Evolutionary conservation across 1,140 invertebrate species (phyloP).

Genomic region (Maconellicoccus hirsutus): DNA sequence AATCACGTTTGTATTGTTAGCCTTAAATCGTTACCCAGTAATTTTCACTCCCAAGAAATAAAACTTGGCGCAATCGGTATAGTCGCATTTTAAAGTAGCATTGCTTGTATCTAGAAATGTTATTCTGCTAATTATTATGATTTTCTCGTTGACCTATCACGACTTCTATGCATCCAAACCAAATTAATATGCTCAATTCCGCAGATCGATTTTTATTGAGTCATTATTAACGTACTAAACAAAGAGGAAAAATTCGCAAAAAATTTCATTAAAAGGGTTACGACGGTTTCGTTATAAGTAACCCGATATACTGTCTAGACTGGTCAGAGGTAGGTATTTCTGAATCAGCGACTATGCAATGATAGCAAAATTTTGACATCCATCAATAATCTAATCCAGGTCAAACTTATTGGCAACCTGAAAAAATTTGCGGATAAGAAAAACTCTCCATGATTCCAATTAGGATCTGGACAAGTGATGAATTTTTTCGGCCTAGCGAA

Average conservation of each 20-base stretch:
- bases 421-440: background rate
- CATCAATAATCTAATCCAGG: background rate
- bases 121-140: background rate
- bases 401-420: background rate
- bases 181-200: background rate
- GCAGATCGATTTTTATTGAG: background rate
- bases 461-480: background rate
- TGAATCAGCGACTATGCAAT: background rate
- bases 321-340: too few species aligned
- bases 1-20: background rate
- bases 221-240: too few species aligned
- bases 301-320: background rate
- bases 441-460: background rate
- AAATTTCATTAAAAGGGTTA: background rate
- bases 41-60: background rate
- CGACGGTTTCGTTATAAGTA: background rate
- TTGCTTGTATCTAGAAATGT: background rate
- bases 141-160: background rate
- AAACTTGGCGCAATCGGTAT: background rate
- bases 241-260: too few species aligned
- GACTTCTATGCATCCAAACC: background rate
- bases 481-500: background rate
- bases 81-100: background rate
- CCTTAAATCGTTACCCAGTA: background rate
- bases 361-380: background rate